Conservation (phyloP, 1,140 invertebrate genomes). For the Drosophila pachea region DNA sequence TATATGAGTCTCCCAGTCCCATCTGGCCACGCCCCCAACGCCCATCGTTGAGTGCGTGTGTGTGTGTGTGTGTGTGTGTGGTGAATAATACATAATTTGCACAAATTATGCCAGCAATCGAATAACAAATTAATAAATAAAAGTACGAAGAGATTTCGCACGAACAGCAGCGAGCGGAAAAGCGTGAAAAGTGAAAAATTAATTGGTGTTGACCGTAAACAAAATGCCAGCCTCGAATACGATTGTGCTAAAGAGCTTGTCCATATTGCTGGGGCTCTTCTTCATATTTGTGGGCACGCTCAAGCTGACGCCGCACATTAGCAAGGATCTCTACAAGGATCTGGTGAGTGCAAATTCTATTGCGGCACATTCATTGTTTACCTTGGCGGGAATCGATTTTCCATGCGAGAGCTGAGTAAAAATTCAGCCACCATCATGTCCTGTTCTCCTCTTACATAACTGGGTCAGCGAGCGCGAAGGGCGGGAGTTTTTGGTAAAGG, state of each 20-base stretch:
- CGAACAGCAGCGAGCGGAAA: background rate
- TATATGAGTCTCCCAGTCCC: conserved; percentile 33
- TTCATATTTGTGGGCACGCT: conserved; percentile 96
- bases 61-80: too few relatives aligned
- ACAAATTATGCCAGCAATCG: conserved; percentile 15
- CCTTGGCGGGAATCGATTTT: conserved; percentile 52
- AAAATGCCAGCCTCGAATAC: conserved; percentile 79
- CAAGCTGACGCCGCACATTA: conserved; percentile 94
- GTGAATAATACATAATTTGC: conserved; percentile 5
- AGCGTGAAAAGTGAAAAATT: conserved; percentile 28
- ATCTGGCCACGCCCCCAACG: conserved; percentile 19
- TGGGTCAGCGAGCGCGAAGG: conserved; percentile 11
- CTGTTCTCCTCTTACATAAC: conserved; percentile 20
- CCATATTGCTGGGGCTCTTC: conserved; percentile 94
- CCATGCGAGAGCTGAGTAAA: background rate
- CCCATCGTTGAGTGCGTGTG: too few relatives aligned
- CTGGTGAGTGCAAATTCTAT: conserved; percentile 84
- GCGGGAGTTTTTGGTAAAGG: too few relatives aligned
- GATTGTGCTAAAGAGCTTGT: conserved; percentile 93
- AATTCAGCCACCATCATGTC: conserved; percentile 19
- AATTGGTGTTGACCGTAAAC: conserved; percentile 13
- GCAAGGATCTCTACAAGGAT: conserved; percentile 97
- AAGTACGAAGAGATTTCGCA: conserved; percentile 14
- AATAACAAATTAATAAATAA: conserved; percentile 11
- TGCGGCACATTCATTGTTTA: conserved; percentile 15